Percentiles rank a stretch among this genome's conserved stretches.
These are phyloP conservation scores for Thaumatotibia leucotreta DNA, from an alignment of 1,140 invertebrate genomes.

Conservation along the genomic window DNA sequence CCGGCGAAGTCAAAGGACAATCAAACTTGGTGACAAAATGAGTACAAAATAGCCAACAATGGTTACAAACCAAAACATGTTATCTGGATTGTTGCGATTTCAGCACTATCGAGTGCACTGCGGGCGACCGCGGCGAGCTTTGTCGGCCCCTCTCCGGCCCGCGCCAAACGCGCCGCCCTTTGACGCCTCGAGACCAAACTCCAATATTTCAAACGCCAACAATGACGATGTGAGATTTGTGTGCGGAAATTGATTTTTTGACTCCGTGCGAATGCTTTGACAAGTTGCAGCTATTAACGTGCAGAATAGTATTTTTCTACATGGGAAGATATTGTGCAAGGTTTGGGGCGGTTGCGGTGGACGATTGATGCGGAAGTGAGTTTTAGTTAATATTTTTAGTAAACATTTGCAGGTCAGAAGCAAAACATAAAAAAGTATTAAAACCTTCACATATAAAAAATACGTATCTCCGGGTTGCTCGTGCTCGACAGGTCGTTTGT, in stretches of 20 bases:
- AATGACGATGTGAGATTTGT: conserved; percentile 69
- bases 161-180: conserved; percentile 41
- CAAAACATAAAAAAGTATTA: background rate
- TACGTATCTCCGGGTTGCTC: background rate
- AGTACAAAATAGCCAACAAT: conserved; percentile 41
- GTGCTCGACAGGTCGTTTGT: background rate
- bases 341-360: conserved; percentile 14
- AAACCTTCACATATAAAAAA: background rate
- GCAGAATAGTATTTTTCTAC: conserved; percentile 24
- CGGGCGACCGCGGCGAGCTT: conserved; percentile 45
- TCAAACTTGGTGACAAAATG: conserved; percentile 44
- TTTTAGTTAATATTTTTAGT: background rate
- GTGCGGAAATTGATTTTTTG: conserved; percentile 74
- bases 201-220: conserved; percentile 64
- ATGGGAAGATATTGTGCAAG: conserved; percentile 43
- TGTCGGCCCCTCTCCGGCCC: conserved; percentile 41
- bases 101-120: conserved; percentile 58
- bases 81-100: conserved; percentile 62
- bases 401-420: conserved; percentile 1
- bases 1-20: conserved; percentile 40
- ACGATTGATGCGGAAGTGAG: background rate
- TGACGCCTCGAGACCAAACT: conserved; percentile 42
- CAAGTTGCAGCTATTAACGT: conserved; percentile 45
- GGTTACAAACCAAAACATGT: conserved; percentile 63
- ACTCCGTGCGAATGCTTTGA: conserved; percentile 66